These are phyloP conservation scores for Tachystola acroxantha DNA, from an alignment of 2,888 invertebrate species.

Conservation along the genomic window DNA sequence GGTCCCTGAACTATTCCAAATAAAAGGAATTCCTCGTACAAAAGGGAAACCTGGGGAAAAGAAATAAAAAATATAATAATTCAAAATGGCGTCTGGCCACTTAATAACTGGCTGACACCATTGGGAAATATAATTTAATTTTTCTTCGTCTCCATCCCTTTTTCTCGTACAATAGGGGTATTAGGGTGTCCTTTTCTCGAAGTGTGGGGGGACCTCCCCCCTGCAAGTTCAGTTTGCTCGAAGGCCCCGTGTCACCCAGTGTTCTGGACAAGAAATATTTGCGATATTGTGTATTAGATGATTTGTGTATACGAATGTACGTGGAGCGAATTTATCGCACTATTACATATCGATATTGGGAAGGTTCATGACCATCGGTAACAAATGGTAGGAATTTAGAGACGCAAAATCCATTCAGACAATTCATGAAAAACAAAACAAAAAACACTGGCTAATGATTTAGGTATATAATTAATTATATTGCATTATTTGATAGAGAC, in stretches of 20 bases:
- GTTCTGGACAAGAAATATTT: constrained; percentile 73
- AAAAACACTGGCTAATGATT: too few relatives aligned
- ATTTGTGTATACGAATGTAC: constrained; percentile 66
- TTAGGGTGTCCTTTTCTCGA: constrained; percentile 43
- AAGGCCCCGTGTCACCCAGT: constrained; percentile 60
- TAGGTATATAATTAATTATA: too few relatives aligned
- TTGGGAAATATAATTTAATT: constrained; percentile 79
- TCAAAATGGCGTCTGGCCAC: constrained; percentile 79
- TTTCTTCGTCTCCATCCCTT: constrained; percentile 53
- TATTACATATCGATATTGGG: constrained; percentile 19
- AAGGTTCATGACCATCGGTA: too few relatives aligned
- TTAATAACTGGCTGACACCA: constrained; percentile 80
- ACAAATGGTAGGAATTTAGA: too few relatives aligned
- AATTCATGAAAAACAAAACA: too few relatives aligned
- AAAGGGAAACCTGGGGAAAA: constrained; percentile 64
- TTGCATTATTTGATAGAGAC: too few relatives aligned
- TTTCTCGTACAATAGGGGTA: constrained; percentile 28
- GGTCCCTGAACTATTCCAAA: constrained; percentile 66
- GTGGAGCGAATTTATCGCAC: constrained; percentile 50
- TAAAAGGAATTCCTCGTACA: constrained; percentile 67
- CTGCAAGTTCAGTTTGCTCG: constrained; percentile 53
- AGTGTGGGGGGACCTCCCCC: constrained; percentile 35
- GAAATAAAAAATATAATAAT: constrained; percentile 74
- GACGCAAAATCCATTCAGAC: too few relatives aligned
- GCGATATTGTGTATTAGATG: constrained; percentile 72